These are phyloP conservation scores for Arctocebus calabarensis DNA, from an alignment of 2,797 vertebrate genomes.

Conservation along the genomic window DNA sequence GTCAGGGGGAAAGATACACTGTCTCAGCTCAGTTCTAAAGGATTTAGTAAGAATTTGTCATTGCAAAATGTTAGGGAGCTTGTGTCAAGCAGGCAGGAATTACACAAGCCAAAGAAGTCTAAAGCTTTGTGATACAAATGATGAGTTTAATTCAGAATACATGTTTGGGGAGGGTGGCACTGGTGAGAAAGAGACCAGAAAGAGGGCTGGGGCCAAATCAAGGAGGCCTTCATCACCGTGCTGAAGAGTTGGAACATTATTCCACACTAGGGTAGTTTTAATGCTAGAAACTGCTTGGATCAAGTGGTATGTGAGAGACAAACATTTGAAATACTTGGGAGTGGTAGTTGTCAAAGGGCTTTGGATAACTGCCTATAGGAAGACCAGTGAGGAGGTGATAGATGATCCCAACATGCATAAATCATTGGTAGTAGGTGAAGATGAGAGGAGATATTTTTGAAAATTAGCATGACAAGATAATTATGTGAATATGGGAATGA, in stretches of 20 bases:
- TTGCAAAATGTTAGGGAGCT: background rate
- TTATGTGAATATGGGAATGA: background rate
- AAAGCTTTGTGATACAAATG: background rate
- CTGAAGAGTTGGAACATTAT: background rate
- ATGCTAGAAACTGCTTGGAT: slow-evolving; percentile 6
- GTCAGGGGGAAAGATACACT: background rate
- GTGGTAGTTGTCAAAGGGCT: background rate
- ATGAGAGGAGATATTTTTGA: background rate
- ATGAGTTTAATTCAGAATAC: background rate
- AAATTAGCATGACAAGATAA: background rate
- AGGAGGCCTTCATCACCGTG: background rate
- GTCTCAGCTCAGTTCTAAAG: background rate
- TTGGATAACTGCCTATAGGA: too few relatives aligned
- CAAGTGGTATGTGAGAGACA: background rate
- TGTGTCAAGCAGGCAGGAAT: background rate
- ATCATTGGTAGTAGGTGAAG: background rate
- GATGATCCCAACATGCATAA: background rate
- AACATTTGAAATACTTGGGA: background rate
- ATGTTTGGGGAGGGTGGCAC: background rate
- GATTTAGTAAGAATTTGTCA: background rate
- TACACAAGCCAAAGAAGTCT: background rate
- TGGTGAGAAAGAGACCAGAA: background rate
- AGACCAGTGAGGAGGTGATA: background rate
- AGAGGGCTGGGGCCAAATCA: background rate
- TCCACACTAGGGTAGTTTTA: background rate